Conservation (phyloP, 2,888 invertebrate genomes). For the Pseudolycoriella hygida region DNA sequence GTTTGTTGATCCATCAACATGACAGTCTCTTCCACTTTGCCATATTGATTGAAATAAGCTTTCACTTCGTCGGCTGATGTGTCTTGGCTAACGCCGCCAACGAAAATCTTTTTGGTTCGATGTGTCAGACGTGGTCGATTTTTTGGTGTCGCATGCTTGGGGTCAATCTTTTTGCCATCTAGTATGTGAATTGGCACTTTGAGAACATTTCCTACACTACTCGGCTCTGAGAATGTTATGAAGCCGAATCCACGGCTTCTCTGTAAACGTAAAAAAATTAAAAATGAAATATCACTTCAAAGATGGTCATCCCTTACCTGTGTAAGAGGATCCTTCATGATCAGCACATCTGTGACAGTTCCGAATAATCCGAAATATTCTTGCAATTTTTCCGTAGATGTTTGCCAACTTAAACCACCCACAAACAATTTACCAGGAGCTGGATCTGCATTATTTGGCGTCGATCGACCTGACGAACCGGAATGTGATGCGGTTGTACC, state of each 20-base stretch:
- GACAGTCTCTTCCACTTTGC: conserved; percentile 77
- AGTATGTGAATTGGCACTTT: conserved; percentile 80
- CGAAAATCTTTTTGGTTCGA: conserved; percentile 83
- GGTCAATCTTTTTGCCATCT: conserved; percentile 87
- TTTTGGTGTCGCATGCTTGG: conserved; percentile 84
- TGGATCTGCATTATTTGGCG: conserved; percentile 39
- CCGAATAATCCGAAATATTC: conserved; percentile 89
- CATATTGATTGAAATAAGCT: conserved; percentile 78
- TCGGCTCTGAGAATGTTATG: conserved; percentile 83
- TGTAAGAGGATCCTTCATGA: conserved; percentile 88
- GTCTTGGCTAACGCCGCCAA: conserved; percentile 82
- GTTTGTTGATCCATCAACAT: conserved; percentile 92
- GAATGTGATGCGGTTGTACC: conserved; percentile 13
- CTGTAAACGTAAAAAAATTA: conserved; percentile 35
- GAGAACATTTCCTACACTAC: conserved; percentile 78
- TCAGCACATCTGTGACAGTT: conserved; percentile 75
- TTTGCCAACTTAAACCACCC: conserved; percentile 86
- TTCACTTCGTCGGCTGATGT: conserved; percentile 82
- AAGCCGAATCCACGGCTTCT: conserved; percentile 85
- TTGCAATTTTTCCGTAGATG: conserved; percentile 77
- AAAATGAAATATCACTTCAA: conserved; percentile 6
- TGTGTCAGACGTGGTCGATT: conserved; percentile 71
- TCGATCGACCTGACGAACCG: conserved; percentile 55
- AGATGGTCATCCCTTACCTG: conserved; percentile 39
- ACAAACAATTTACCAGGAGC: conserved; percentile 79